phyloP scores from a whole-genome alignment of 1,140 invertebrate species.

The Drosophila tropicalis region DNA sequence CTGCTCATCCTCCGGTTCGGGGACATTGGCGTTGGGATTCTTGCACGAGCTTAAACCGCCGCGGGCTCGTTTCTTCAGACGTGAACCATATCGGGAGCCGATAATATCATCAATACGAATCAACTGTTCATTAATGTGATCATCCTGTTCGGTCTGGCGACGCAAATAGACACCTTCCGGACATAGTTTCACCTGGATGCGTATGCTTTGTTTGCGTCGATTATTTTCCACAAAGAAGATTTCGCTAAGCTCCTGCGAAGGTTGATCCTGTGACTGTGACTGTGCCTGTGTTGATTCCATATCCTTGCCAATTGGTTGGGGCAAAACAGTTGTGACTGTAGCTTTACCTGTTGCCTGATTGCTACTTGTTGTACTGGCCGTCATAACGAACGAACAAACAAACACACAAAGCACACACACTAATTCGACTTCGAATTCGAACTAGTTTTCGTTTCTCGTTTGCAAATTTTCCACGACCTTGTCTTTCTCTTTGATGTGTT shows the following conservation, averaged over 20 bases:
- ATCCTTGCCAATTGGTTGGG: conserved; percentile 10
- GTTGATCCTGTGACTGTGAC: not conserved
- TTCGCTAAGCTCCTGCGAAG: conserved; percentile 86
- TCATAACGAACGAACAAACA: not conserved
- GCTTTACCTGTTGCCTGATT: conserved; percentile 6
- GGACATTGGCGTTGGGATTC: conserved; percentile 68
- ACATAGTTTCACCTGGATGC: conserved; percentile 90
- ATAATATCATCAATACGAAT: conserved; percentile 90
- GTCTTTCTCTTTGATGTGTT: not conserved
- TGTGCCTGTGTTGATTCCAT: not conserved
- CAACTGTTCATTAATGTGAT: conserved; percentile 88
- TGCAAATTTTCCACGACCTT: conserved; percentile 27
- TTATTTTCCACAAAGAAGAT: conserved; percentile 92
- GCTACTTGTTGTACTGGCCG: conserved; percentile 8
- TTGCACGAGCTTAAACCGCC: conserved; percentile 84
- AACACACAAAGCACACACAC: not conserved
- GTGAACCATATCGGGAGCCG: conserved; percentile 90
- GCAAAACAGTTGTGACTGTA: not conserved
- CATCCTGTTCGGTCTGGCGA: conserved; percentile 86
- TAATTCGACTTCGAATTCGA: conserved; percentile 2
- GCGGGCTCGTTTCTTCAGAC: conserved; percentile 87
- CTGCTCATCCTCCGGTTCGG: conserved; percentile 15
- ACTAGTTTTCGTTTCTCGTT: conserved; percentile 33
- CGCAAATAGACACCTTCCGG: conserved; percentile 89
- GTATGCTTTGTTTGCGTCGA: conserved; percentile 88